Evolutionary conservation across 2,113 vertebrate genomes (phyloP).

Genomic region (Oncorhynchus clarkii): DNA sequence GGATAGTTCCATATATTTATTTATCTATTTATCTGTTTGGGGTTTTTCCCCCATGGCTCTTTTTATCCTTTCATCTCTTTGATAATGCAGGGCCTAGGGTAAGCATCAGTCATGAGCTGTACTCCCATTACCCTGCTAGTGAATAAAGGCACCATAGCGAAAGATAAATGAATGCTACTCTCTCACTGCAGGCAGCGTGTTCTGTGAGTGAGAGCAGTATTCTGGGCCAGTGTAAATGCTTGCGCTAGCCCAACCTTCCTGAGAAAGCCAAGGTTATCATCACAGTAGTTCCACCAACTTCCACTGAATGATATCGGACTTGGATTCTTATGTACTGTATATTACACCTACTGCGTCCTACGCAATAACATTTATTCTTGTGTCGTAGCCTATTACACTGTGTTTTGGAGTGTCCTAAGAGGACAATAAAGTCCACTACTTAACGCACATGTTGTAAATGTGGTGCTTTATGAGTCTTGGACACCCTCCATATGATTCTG

Average conservation of each 20-base stretch:
- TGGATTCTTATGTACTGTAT: no score
- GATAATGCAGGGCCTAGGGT: neutral
- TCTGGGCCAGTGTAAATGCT: neutral
- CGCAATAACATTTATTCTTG: no score
- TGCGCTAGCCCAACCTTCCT: neutral
- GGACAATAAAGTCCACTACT: no score
- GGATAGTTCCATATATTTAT: neutral
- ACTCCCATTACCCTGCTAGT: neutral
- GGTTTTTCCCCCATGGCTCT: neutral
- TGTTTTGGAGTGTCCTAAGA: no score
- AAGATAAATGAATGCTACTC: neutral
- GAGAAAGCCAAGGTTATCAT: neutral
- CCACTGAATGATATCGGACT: no score
- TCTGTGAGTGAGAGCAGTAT: neutral
- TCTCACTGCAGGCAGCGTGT: neutral
- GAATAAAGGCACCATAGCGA: neutral
- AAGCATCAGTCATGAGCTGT: constrained; percentile 3
- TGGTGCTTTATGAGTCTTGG: no score
- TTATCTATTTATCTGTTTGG: neutral
- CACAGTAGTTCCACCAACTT: neutral
- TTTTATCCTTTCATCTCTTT: neutral
- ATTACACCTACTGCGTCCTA: no score
- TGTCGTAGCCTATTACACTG: no score
- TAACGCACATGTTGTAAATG: no score
- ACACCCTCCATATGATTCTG: no score